Base-by-base conservation (phyloP, 2,113 vertebrate genomes). In the Oophaga pumilio region DNA sequence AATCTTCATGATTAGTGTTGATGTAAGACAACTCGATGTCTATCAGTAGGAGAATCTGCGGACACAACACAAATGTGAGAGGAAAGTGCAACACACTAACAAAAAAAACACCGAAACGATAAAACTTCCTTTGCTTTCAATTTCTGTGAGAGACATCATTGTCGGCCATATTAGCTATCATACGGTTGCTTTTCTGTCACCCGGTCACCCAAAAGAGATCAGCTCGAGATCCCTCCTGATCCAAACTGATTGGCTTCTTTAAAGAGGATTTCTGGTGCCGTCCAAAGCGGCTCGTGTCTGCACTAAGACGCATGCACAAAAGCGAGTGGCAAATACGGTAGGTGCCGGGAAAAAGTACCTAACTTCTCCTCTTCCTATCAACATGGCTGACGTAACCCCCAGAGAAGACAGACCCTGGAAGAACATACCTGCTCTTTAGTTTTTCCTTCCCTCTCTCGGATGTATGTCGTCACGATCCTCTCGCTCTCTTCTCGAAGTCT, bases 1-100 rank as follows among this genome's bases (percentile, higher is more conserved):
- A 99, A 93, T 99, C 98, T 81, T 99, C 98, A 0, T 99, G 98
- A 93, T 99, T 99, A 18, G 98, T 99, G 95, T 99, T 99, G 94
- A 99, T 99, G 94, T 99, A 99, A 15, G 97, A 98, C 91, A 98
- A 94, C 92, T 99, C 98, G 12, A 97, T 98, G 94, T 99, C 98
- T 24, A 99, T 99, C 90, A 99, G 94, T 86, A 99, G 94, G 77
- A 99, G 96, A 60, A 99, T 96, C 98, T 99, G 91, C 6, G 89
- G 66, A 89, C 71, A 90, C 73, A 87, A 0, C 11, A 0, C 24
- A 17, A 77, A 18, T 15, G 17, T 56, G 22, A 77, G 76, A 0
- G 15, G 49, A 18, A 43, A 15, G 26, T 69, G 26, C 17, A 33
- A 12, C 24, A 5, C 15, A 4, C 33, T 33, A 33, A 33, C 33